Conservation (phyloP, 2,888 invertebrate genomes). For the Ditylenchus weischeri region DNA sequence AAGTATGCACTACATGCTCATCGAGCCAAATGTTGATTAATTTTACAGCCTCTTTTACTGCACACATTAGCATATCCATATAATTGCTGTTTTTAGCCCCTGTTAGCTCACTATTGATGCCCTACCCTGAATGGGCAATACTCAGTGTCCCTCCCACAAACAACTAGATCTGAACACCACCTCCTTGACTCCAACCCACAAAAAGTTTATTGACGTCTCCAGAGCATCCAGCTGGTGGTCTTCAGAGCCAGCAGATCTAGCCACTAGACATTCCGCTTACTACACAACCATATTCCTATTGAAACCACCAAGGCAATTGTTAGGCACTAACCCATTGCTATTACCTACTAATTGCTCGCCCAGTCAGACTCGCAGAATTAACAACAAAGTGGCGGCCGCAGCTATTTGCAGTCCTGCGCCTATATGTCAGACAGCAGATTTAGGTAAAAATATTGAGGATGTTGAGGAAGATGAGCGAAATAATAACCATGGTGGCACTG, state of each 20-base stretch:
- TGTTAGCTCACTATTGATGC: no score
- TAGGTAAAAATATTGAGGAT: background rate
- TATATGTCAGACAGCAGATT: background rate
- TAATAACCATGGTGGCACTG: background rate
- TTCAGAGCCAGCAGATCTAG: background rate
- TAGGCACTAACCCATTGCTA: background rate
- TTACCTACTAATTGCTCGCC: background rate
- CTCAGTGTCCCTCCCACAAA: background rate
- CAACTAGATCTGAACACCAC: slow-evolving; percentile 3
- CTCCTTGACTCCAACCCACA: background rate
- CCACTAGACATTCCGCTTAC: background rate
- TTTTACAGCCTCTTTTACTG: no score
- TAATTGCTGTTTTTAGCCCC: no score
- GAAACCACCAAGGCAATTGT: slow-evolving; percentile 3
- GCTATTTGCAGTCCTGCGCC: background rate
- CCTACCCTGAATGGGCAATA: background rate
- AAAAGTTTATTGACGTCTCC: background rate
- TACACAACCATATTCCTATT: background rate
- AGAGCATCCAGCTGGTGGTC: background rate
- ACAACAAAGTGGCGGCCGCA: slow-evolving; percentile 12
- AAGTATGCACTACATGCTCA: no score
- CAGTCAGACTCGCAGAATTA: background rate
- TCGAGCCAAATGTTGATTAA: no score
- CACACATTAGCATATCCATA: no score
- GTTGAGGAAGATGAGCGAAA: background rate